Conservation (phyloP, 2,113 vertebrate species). For the Rutilus rutilus region DNA sequence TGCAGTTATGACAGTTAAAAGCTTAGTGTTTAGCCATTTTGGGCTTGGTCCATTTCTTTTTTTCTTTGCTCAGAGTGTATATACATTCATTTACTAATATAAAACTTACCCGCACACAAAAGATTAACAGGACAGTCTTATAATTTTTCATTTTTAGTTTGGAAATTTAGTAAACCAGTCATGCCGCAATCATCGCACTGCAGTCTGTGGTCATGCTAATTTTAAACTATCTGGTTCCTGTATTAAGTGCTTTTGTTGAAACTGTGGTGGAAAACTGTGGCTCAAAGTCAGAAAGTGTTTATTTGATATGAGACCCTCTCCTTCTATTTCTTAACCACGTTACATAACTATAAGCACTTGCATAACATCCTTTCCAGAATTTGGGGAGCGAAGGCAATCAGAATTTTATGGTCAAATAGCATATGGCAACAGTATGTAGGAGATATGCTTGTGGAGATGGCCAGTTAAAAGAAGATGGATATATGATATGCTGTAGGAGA, state of each 20-base stretch:
- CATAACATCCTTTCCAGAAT: constrained; percentile 39
- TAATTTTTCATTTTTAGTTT: neutral
- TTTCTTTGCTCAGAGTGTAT: too few relatives aligned
- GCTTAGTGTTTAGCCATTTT: too few relatives aligned
- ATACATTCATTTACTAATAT: too few relatives aligned
- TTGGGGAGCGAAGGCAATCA: constrained; percentile 45
- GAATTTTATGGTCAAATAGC: constrained; percentile 59
- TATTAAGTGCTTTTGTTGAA: constrained; percentile 17
- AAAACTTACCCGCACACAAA: too few relatives aligned
- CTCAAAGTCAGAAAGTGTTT: constrained; percentile 38
- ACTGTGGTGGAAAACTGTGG: constrained; percentile 39
- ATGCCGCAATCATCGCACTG: neutral
- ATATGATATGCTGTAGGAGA: constrained; percentile 59
- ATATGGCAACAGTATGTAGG: constrained; percentile 8
- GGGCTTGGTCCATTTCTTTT: too few relatives aligned
- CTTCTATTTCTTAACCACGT: constrained; percentile 37
- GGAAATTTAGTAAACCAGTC: neutral
- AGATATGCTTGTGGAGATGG: constrained; percentile 50
- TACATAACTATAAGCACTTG: constrained; percentile 48
- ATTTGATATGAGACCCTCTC: constrained; percentile 24
- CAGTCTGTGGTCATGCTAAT: neutral
- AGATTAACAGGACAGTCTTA: neutral
- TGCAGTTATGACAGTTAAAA: too few relatives aligned
- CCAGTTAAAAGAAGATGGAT: constrained; percentile 52
- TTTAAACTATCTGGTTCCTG: constrained; percentile 29